Conservation (phyloP, 2,113 vertebrate species). For the Oncorhynchus clarkii region DNA sequence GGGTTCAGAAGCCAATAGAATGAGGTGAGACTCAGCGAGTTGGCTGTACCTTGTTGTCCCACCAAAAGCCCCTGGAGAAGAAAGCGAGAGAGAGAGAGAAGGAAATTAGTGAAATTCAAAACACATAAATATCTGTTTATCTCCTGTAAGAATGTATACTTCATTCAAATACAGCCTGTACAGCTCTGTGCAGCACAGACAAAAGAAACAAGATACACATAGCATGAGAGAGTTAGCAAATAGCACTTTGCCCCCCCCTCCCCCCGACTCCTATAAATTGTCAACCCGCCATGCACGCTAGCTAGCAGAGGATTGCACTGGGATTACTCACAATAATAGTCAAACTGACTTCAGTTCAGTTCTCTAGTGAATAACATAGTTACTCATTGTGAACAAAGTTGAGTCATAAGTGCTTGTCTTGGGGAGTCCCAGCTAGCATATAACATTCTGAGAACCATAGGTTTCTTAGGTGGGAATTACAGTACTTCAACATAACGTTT, state of each 20-base stretch:
- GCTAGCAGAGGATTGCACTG: background rate
- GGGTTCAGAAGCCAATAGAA: background rate
- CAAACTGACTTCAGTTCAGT: background rate
- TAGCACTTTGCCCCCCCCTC: background rate
- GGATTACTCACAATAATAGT: slow-evolving; percentile 33
- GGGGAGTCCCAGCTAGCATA: no score
- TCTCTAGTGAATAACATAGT: background rate
- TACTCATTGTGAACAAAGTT: no score
- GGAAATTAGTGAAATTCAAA: background rate
- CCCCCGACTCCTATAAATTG: background rate
- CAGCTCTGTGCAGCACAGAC: background rate
- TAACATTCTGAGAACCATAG: no score
- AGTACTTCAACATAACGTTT: no score
- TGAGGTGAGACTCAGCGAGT: background rate
- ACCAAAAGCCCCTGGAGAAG: background rate
- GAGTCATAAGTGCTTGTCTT: no score
- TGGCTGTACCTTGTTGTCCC: background rate
- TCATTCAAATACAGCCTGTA: background rate
- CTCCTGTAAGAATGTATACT: background rate
- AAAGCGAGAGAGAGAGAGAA: background rate
- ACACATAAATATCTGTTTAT: background rate
- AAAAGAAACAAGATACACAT: slow-evolving; percentile 10
- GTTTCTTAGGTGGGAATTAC: no score
- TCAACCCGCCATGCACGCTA: background rate
- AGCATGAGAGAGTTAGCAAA: background rate